Percentiles rank a stretch among this genome's conserved stretches.
phyloP scores from a whole-genome alignment of 2,797 vertebrate genomes.

The Euphonia xanthogaster region DNA sequence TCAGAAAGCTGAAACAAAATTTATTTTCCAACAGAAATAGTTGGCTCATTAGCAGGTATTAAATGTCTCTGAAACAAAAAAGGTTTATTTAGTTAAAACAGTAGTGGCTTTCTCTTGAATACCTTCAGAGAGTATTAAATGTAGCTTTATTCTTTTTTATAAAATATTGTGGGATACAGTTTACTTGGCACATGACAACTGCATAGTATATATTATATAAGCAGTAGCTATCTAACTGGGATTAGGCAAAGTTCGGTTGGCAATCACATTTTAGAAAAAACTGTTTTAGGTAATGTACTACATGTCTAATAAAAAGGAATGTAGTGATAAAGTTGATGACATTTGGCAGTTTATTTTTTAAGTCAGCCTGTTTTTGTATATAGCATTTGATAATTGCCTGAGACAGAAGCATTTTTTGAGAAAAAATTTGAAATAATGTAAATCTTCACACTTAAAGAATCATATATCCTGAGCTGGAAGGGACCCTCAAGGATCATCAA shows the following conservation, averaged over 20 bases:
- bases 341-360: background rate
- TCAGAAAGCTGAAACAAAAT: background rate
- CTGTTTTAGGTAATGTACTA: background rate
- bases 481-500: background rate
- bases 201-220: background rate
- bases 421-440: background rate
- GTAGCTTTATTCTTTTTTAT: background rate
- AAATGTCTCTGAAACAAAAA: background rate
- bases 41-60: background rate
- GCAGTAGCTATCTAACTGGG: background rate
- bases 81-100: background rate
- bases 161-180: background rate
- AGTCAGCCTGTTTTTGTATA: background rate
- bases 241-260: background rate
- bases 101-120: background rate
- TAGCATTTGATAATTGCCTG: background rate
- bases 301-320: background rate
- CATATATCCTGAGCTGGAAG: background rate
- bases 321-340: background rate
- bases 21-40: background rate
- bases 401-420: background rate
- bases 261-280: background rate
- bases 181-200: background rate
- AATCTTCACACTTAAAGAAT: background rate
- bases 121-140: background rate